phyloP scores from a whole-genome alignment of 1,140 invertebrate genomes.

The Zelostemma sp. region DNA sequence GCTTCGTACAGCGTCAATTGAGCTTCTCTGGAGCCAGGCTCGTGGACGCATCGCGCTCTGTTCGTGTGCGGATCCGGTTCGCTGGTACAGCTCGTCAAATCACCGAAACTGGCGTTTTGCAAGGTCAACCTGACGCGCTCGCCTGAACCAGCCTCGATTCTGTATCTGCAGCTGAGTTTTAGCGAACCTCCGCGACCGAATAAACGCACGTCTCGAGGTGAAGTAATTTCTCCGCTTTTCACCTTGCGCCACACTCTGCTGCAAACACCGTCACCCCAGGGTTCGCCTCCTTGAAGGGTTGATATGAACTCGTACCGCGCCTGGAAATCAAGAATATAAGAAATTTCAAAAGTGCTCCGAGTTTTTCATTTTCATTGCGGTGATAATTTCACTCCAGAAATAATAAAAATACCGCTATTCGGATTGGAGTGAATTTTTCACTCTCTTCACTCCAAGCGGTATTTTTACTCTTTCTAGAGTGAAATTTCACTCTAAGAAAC shows the following conservation, averaged over 20 bases:
- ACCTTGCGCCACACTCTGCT: conserved; percentile 72
- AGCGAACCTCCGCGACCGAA: conserved; percentile 82
- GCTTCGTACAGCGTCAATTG: conserved; percentile 75
- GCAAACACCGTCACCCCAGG: conserved; percentile 73
- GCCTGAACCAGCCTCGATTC: conserved; percentile 77
- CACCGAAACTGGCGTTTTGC: conserved; percentile 80
- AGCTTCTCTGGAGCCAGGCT: conserved; percentile 71
- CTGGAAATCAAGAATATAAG: conserved; percentile 32
- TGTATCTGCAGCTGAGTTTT: conserved; percentile 80
- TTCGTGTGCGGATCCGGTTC: conserved; percentile 80
- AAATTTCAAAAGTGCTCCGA: no score
- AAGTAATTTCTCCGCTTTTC: conserved; percentile 74
- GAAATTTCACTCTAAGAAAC: no score
- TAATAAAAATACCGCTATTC: no score
- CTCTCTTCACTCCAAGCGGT: no score
- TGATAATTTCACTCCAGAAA: no score
- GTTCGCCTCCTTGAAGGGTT: conserved; percentile 80
- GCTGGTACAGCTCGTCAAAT: conserved; percentile 75
- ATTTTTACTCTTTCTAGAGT: no score
- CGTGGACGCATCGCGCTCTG: conserved; percentile 71
- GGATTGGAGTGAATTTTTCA: no score
- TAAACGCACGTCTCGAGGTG: conserved; percentile 81
- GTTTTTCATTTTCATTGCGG: no score
- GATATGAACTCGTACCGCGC: conserved; percentile 87
- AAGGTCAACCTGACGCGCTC: conserved; percentile 77